A percentile compares a stretch with the other conserved stretches of the same genome.
phyloP scores from a whole-genome alignment of 2,797 vertebrate species.

The Silurus lanzhouensis region DNA sequence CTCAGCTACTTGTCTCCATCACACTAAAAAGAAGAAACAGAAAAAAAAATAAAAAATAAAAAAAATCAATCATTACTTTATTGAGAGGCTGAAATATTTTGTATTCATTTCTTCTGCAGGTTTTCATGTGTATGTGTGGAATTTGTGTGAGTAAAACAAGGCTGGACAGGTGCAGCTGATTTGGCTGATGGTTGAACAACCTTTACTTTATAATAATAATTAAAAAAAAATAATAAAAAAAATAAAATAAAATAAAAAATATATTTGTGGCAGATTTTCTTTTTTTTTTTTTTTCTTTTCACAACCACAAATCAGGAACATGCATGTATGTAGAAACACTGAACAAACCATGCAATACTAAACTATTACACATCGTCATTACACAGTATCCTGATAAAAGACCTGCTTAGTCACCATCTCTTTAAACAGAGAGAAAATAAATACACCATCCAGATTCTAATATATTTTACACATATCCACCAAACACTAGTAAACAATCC shows the following conservation, averaged over 20 bases:
- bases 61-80: background rate
- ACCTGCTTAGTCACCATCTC: background rate
- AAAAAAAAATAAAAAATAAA: slow-evolving; percentile 15
- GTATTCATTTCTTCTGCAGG: background rate
- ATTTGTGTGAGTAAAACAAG: background rate
- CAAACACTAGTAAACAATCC: too few relatives aligned
- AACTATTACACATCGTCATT: too few relatives aligned
- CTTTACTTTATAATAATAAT: too few relatives aligned
- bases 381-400: background rate
- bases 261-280: too few relatives aligned
- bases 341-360: background rate
- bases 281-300: too few relatives aligned
- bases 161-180: background rate
- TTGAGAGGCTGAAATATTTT: background rate
- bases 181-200: background rate
- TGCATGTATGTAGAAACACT: background rate
- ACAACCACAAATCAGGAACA: background rate
- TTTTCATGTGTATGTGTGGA: background rate
- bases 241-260: too few relatives aligned
- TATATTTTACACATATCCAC: background rate
- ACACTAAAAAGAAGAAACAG: slow-evolving; percentile 39
- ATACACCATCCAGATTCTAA: background rate
- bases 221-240: too few relatives aligned
- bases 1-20: slow-evolving; percentile 44
- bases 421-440: background rate